Evolutionary conservation across 2,797 vertebrate genomes (phyloP), one percentile per base, ranked within the genome.

Genomic region (Tokudaia muenninki): DNA sequence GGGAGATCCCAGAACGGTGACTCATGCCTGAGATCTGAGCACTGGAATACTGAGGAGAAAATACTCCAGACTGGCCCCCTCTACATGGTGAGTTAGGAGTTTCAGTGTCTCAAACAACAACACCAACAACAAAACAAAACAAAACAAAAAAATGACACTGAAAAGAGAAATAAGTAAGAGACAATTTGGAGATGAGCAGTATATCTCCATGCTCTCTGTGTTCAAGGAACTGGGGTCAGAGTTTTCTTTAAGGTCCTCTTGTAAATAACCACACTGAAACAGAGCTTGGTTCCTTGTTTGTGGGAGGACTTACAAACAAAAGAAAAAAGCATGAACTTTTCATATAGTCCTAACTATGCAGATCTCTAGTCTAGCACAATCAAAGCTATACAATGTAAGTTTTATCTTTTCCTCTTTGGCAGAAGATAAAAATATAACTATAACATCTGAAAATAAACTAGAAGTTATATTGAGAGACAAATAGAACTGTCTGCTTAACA

Each of bases 391-490:
- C 21, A 92, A 52, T 26, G 41, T 47, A 79, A 83, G 67, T 16
- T 67, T 67, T 72, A 72, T 93, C 3, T 50, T 34, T 82, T 82
- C 34, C 41, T 75, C 52, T 94, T 92, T 80, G 21, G 1, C 87
- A 91, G n/a, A 5, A 22, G 37, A 89, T 37, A 11, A 77, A 96
- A 96, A 79, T 17, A 78, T 81, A 92, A 87, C 90, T 6, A 70
- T 7, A 79, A 21, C 72, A n/a, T 90, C 57, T 87, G n/a, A 97
- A 93, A 92, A 63, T 79, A 97, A 97, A 59, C 24, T 22, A 86
- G 24, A 91, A 92, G 22, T 89, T 41, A 47, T 57, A 41, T 70
- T 59, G 78, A 17, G 63, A 83, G 81, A 82, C 26, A 72, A 79
- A 84, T 6, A 87, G 5, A 94, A 31, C 17, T 75, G 37, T 61